These are phyloP conservation scores for Trachemys scripta DNA, from an alignment of 2,113 vertebrate species.

Conservation along the genomic window DNA sequence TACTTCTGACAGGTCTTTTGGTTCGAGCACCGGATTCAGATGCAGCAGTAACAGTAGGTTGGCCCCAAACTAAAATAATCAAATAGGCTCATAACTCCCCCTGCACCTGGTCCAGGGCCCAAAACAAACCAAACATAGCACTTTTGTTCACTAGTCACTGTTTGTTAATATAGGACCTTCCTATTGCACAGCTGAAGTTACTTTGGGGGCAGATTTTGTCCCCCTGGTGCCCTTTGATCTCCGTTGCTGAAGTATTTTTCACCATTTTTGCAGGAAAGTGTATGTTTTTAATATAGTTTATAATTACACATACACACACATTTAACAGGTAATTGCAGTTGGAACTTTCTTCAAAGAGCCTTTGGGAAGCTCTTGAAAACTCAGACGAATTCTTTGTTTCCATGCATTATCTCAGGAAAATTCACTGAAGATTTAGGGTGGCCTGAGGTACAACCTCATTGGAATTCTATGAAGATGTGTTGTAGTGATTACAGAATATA, in stretches of 20 bases:
- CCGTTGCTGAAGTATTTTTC: slow-evolving; percentile 6
- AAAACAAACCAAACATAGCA: background rate
- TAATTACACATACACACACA: background rate
- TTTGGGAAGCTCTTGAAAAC: slow-evolving; percentile 43
- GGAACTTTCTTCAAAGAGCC: slow-evolving; percentile 40
- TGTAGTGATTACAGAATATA: slow-evolving; percentile 25
- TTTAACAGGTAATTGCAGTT: slow-evolving; percentile 26
- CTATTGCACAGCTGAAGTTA: background rate
- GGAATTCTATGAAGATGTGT: background rate
- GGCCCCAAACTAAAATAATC: no score
- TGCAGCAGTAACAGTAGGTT: no score
- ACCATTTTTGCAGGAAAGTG: background rate
- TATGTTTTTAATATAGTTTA: slow-evolving; percentile 37
- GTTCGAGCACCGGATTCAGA: background rate
- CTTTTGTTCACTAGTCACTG: background rate
- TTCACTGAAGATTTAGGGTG: slow-evolving; percentile 31
- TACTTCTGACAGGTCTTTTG: background rate
- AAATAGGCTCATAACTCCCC: no score
- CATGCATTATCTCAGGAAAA: background rate
- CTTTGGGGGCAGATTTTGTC: slow-evolving; percentile 16
- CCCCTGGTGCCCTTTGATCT: slow-evolving; percentile 45
- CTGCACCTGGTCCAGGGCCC: fast-evolving
- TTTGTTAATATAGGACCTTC: background rate
- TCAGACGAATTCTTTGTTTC: slow-evolving; percentile 36
- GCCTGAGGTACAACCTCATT: slow-evolving; percentile 5